A percentile compares a stretch with the other conserved stretches of the same genome.
Conservation (phyloP, 2,888 invertebrate genomes). For the Drosophila siamana region DNA sequence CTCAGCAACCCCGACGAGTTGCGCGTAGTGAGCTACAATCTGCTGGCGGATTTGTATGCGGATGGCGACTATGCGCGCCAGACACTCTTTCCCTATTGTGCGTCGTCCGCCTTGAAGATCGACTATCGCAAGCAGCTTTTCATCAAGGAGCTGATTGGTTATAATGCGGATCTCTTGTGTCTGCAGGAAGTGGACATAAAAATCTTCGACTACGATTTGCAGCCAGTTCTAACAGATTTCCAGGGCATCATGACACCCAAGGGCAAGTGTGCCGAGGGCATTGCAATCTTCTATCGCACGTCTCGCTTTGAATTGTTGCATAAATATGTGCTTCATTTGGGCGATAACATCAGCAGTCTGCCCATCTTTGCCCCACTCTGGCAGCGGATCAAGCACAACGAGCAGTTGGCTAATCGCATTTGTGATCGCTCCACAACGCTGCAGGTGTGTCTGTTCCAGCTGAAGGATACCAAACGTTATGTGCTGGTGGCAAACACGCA, state of each 20-base stretch:
- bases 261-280: conserved; percentile 91
- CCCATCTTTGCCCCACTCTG: conserved; percentile 87
- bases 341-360: conserved; percentile 87
- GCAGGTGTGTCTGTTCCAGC: conserved; percentile 87
- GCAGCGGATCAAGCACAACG: conserved; percentile 87
- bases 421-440: conserved; percentile 88
- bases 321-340: conserved; percentile 87
- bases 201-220: conserved; percentile 90
- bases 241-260: conserved; percentile 89
- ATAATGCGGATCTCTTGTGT: conserved; percentile 95
- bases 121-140: conserved; percentile 95
- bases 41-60: conserved; percentile 96
- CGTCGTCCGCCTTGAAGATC: conserved; percentile 91
- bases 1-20: conserved; percentile 85
- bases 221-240: conserved; percentile 87
- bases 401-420: conserved; percentile 87
- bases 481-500: conserved; percentile 94
- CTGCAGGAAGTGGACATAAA: conserved; percentile 96
- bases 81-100: conserved; percentile 93
- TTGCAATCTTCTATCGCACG: conserved; percentile 91
- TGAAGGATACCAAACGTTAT: conserved; percentile 87
- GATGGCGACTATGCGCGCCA: conserved; percentile 92
- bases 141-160: conserved; percentile 92
- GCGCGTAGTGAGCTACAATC: conserved; percentile 95
- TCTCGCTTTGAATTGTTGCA: conserved; percentile 89